Evolutionary conservation across 37 sponge, comb jelly and placozoan species (phyloP).

Genomic region (Eunapius fragilis): DNA sequence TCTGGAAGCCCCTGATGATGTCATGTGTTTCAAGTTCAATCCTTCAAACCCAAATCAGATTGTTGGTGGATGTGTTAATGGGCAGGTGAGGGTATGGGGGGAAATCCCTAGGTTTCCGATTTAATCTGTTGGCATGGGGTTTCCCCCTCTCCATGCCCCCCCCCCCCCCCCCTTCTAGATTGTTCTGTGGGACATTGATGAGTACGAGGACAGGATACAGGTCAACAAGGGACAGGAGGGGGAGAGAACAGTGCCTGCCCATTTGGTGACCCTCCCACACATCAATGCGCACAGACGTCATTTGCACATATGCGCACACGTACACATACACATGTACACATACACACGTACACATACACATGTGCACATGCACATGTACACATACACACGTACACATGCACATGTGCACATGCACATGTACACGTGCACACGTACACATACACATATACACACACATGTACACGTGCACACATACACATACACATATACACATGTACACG

Average conservation of each 20-base stretch:
- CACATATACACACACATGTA: constrained; percentile 13
- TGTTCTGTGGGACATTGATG: constrained; percentile 93
- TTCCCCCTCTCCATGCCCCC: neutral
- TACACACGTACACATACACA: constrained; percentile 11
- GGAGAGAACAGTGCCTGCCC: constrained; percentile 27
- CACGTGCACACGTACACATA: neutral
- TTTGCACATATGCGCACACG: neutral
- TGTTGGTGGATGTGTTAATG: constrained; percentile 93
- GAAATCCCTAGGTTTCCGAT: too few relatives aligned
- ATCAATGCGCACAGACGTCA: too few relatives aligned
- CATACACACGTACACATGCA: constrained; percentile 9
- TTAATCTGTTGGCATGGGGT: too few relatives aligned
- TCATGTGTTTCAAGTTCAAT: constrained; percentile 90
- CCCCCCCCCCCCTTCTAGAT: constrained; percentile 46
- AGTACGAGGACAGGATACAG: constrained; percentile 76
- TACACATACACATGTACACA: neutral
- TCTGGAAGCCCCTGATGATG: constrained; percentile 95
- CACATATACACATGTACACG: constrained; percentile 22
- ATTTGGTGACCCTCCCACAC: constrained; percentile 34
- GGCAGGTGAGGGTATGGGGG: constrained; percentile 78
- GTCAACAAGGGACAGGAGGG: constrained; percentile 51
- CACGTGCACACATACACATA: constrained; percentile 33
- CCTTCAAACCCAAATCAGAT: constrained; percentile 90
- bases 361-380: neutral
- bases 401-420: neutral